Evolutionary conservation across 1,140 invertebrate species (phyloP).

Genomic region (Leptonema lineaticorne): DNA sequence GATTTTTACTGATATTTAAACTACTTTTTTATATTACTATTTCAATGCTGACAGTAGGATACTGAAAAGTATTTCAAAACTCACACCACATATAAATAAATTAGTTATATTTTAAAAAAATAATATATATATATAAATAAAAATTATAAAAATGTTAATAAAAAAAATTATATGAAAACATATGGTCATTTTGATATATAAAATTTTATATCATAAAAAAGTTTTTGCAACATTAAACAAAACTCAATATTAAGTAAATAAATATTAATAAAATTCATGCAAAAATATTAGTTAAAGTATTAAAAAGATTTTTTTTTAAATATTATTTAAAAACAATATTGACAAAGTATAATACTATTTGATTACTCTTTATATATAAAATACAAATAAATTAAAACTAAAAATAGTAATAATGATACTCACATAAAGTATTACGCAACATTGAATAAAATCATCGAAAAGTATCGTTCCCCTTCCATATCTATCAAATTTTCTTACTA

Average conservation of each 20-base stretch:
- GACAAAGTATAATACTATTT: too few species aligned
- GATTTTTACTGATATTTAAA: not conserved
- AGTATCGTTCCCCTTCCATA: constrained; percentile 86
- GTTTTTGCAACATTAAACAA: too few species aligned
- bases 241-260: not conserved
- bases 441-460: constrained; percentile 99
- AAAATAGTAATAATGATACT: constrained; percentile 52
- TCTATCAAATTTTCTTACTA: constrained; percentile 93
- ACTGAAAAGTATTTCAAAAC: too few species aligned
- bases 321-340: too few species aligned
- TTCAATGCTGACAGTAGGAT: not conserved
- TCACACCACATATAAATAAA: too few species aligned
- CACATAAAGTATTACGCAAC: constrained; percentile 90
- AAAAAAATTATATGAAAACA: too few species aligned
- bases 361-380: not conserved
- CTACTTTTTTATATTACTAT: not conserved
- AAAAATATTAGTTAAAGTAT: not conserved
- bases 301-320: too few species aligned
- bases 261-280: not conserved
- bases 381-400: not conserved
- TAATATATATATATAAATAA: too few species aligned
- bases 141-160: too few species aligned
- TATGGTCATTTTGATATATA: too few species aligned
- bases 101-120: too few species aligned
- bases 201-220: too few species aligned